Percentiles rank a stretch among this genome's conserved stretches.
phyloP scores from a whole-genome alignment of 2,113 vertebrate genomes.

The Pluvianellus socialis region DNA sequence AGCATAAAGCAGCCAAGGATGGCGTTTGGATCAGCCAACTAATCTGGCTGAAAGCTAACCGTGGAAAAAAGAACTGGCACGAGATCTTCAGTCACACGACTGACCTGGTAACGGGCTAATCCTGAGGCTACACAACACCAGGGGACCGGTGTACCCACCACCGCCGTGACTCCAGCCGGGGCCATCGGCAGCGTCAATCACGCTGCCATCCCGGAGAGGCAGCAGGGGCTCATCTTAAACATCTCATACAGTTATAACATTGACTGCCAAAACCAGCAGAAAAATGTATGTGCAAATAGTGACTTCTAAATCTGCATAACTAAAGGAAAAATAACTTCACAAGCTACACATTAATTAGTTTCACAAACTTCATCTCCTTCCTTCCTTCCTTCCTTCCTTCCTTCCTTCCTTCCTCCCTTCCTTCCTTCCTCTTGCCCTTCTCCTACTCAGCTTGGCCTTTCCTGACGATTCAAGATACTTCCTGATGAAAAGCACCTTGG shows the following conservation, averaged over 20 bases:
- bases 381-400: neutral
- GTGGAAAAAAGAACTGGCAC: neutral
- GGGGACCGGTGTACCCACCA: fast-evolving
- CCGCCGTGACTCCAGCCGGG: fast-evolving
- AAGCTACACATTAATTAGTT: neutral
- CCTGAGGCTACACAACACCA: neutral
- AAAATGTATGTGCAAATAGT: neutral
- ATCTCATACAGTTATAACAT: neutral
- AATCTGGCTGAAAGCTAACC: neutral
- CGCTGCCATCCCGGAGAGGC: neutral
- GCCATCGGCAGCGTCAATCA: neutral
- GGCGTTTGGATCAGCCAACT: fast-evolving
- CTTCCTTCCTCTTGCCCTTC: neutral
- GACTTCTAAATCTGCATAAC: neutral
- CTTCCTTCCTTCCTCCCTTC: neutral
- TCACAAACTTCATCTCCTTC: neutral
- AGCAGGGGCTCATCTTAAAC: neutral
- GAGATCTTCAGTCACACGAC: neutral
- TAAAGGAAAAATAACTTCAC: neutral
- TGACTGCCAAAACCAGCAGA: neutral
- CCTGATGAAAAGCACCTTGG: neutral
- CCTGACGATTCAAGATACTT: neutral
- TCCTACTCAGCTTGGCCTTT: neutral
- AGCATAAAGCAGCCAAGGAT: neutral
- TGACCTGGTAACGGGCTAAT: neutral